Conservation (phyloP, 37 sponge, comb jelly and placozoan species). For the Axinella damicornis region DNA sequence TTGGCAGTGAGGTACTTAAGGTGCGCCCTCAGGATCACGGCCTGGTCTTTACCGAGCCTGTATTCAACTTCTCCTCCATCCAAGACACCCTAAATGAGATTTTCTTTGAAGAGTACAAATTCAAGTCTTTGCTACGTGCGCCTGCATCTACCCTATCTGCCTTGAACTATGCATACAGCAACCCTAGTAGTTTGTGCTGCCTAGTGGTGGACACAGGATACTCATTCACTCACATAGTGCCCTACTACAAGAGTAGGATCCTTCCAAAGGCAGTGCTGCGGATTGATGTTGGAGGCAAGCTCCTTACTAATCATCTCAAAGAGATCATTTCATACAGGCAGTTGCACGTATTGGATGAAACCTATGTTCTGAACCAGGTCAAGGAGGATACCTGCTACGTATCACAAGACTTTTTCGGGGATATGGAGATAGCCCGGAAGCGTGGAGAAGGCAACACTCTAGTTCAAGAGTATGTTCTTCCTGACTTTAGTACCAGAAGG, state of each 20-base stretch:
- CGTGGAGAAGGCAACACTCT: slow-evolving; percentile 51
- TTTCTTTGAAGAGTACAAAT: slow-evolving; percentile 94
- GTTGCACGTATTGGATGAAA: slow-evolving; percentile 97
- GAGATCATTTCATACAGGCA: slow-evolving; percentile 97
- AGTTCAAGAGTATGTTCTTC: slow-evolving; percentile 88
- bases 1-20: slow-evolving; percentile 57
- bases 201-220: slow-evolving; percentile 92
- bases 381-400: slow-evolving; percentile 98
- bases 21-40: slow-evolving; percentile 33
- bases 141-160: slow-evolving; percentile 76
- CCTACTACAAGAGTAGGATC: slow-evolving; percentile 70
- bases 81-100: slow-evolving; percentile 90
- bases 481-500: slow-evolving; percentile 78
- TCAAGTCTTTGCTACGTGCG: slow-evolving; percentile 73
- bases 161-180: slow-evolving; percentile 44
- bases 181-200: slow-evolving; percentile 57
- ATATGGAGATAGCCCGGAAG: slow-evolving; percentile 78
- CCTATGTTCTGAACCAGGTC: slow-evolving; percentile 96
- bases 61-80: slow-evolving; percentile 94
- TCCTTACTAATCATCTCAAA: slow-evolving; percentile 95
- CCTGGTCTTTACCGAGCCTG: slow-evolving; percentile 91
- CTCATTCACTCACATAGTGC: slow-evolving; percentile 97
- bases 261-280: slow-evolving; percentile 68
- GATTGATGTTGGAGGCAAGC: slow-evolving; percentile 97
- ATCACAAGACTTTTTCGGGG: slow-evolving; percentile 71